A percentile compares a stretch with the other conserved stretches of the same genome.
phyloP scores from a whole-genome alignment of 2,113 vertebrate species.

The Microcebus murinus region DNA sequence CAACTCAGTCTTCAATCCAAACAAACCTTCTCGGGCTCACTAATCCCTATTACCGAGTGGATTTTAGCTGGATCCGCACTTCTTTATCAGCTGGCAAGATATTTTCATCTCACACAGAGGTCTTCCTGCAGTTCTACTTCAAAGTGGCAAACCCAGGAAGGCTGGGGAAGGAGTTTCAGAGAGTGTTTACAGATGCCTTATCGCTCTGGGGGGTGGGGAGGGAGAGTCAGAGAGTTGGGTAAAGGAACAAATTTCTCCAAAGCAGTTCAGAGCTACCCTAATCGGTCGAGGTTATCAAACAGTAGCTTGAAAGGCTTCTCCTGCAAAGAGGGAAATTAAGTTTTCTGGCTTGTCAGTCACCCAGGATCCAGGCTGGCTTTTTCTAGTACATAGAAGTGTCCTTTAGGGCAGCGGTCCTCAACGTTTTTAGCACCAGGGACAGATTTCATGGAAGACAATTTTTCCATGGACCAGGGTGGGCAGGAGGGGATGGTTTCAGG shows the following conservation, averaged over 20 bases:
- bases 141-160: conserved; percentile 81
- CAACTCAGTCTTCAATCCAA: conserved; percentile 77
- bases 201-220: conserved; percentile 65
- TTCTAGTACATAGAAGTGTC: conserved; percentile 67
- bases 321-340: conserved; percentile 82
- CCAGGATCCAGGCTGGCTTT: conserved; percentile 50
- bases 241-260: conserved; percentile 76
- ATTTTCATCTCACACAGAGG: conserved; percentile 82
- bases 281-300: conserved; percentile 82
- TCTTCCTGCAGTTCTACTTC: conserved; percentile 84
- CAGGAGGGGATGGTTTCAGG: too few species aligned
- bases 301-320: conserved; percentile 82
- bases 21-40: conserved; percentile 73
- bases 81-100: conserved; percentile 85
- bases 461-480: too few species aligned
- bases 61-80: conserved; percentile 83
- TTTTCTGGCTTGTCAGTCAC: conserved; percentile 65
- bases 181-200: conserved; percentile 87
- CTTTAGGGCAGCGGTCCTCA: neutral
- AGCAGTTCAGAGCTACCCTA: conserved; percentile 73
- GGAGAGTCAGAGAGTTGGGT: conserved; percentile 9
- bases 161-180: conserved; percentile 78
- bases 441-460: too few species aligned
- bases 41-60: conserved; percentile 84
- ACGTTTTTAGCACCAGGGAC: too few species aligned